Evolutionary conservation across 2,113 vertebrate species (phyloP).

Genomic region (Crotalus horridus): DNA sequence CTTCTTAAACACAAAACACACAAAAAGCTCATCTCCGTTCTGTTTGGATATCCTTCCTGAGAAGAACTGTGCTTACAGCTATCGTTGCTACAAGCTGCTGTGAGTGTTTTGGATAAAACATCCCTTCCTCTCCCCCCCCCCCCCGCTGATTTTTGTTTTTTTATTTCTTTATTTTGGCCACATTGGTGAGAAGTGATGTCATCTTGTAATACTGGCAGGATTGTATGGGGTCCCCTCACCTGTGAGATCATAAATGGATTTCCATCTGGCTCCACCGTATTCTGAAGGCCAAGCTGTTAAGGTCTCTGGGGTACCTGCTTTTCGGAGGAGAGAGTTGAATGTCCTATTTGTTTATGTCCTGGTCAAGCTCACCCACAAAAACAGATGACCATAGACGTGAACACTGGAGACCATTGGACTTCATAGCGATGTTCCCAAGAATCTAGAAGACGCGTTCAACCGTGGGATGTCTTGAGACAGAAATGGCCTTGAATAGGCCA

Average conservation of each 20-base stretch:
- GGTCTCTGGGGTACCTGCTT: neutral
- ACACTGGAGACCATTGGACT: neutral
- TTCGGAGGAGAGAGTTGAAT: neutral
- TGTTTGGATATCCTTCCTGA: neutral
- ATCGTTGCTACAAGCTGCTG: neutral
- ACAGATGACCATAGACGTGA: accelerated
- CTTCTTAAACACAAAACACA: too few species aligned
- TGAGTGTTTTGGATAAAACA: accelerated
- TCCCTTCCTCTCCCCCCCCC: neutral
- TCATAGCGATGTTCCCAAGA: neutral
- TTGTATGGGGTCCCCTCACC: neutral
- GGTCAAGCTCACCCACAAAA: neutral
- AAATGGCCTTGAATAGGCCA: too few species aligned
- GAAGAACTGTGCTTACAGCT: neutral
- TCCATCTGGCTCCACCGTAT: neutral
- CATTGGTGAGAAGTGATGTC: constrained; percentile 1
- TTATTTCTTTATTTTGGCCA: neutral
- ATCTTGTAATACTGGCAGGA: neutral
- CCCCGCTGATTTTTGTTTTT: neutral
- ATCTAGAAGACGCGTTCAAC: neutral
- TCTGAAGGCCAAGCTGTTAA: neutral
- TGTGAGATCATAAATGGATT: neutral
- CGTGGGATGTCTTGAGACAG: neutral
- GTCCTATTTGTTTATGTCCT: accelerated
- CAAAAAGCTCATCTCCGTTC: neutral